Evolutionary conservation across 2,113 vertebrate species (phyloP).

Genomic region (Melierax canorus): DNA sequence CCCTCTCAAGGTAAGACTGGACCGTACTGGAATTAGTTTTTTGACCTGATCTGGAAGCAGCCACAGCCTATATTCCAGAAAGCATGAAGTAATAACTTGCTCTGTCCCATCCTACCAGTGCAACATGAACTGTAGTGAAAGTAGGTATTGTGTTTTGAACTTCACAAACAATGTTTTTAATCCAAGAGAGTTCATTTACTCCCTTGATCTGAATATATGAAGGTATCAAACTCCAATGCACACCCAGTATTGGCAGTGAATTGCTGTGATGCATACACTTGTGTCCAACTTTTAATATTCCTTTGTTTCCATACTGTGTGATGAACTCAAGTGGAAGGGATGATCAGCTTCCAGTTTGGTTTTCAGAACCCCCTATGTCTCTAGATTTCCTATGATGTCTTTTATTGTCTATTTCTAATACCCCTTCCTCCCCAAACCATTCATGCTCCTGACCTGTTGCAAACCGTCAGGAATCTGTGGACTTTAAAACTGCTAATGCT

Average conservation of each 20-base stretch:
- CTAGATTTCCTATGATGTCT: not conserved
- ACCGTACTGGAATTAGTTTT: not conserved
- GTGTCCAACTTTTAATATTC: not conserved
- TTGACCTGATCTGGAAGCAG: not conserved
- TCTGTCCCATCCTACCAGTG: not conserved
- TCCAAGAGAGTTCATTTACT: not conserved
- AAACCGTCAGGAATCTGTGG: not conserved
- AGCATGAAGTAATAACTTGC: not conserved
- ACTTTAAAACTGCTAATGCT: not conserved
- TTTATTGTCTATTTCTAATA: not conserved
- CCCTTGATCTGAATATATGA: not conserved
- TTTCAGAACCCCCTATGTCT: not conserved
- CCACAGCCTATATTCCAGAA: not conserved
- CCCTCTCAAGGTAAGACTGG: not conserved
- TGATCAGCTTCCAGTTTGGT: not conserved
- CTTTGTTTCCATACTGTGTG: not conserved
- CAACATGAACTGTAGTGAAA: not conserved
- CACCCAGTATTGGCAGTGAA: not conserved
- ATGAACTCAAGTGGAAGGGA: not conserved
- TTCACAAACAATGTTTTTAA: not conserved
- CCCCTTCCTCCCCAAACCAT: rapidly evolving
- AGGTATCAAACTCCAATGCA: rapidly evolving
- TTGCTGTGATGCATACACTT: not conserved
- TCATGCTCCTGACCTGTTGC: not conserved
- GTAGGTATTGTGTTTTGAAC: not conserved